Percentiles rank a stretch among this genome's conserved stretches.
phyloP scores from a whole-genome alignment of 2,888 invertebrate species.

The Serripes groenlandicus region DNA sequence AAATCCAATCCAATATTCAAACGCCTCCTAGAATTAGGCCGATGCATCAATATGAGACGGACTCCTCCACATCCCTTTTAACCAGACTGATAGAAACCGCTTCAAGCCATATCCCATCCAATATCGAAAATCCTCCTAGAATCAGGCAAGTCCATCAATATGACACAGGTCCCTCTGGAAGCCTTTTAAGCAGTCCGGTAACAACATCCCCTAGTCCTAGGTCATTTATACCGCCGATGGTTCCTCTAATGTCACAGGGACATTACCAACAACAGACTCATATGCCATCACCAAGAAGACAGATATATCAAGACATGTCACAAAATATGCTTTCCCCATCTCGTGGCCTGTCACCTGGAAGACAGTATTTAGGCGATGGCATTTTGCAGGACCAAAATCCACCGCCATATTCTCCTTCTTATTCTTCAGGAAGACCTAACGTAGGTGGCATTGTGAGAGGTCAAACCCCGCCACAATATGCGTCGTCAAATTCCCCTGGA shows the following conservation, averaged over 20 bases:
- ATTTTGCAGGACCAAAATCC: no score
- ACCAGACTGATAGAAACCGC: neutral
- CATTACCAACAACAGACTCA: neutral
- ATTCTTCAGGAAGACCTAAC: neutral
- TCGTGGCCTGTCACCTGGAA: neutral
- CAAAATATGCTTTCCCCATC: neutral
- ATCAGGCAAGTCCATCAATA: neutral
- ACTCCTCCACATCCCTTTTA: no score
- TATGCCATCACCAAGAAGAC: neutral
- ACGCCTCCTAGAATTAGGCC: no score
- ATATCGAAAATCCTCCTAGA: neutral
- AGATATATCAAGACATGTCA: neutral
- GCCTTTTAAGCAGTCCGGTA: neutral
- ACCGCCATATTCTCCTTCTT: neutral
- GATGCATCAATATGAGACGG: no score
- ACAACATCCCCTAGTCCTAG: neutral
- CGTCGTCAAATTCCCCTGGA: neutral
- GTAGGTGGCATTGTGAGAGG: neutral
- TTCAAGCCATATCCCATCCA: neutral
- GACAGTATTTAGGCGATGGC: neutral
- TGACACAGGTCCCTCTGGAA: neutral
- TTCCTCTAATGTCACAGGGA: neutral
- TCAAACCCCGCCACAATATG: neutral
- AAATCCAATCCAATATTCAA: no score
- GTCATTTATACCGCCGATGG: neutral